These are phyloP conservation scores for Triplophysa siluroides DNA, from an alignment of 2,113 vertebrate species.

Conservation along the genomic window DNA sequence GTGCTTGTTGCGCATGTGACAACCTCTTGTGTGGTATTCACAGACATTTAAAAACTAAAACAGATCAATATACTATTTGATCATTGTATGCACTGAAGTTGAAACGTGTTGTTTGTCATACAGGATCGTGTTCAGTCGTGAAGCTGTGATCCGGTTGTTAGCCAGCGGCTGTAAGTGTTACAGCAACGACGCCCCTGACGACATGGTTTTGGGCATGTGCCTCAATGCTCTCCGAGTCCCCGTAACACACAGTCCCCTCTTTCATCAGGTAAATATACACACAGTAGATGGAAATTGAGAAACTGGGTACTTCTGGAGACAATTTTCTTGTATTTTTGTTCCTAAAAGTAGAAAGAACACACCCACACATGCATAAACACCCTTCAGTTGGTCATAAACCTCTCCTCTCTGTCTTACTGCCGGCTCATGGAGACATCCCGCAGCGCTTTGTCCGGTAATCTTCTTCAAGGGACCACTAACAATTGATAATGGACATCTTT, in stretches of 20 bases:
- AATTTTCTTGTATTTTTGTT: background rate
- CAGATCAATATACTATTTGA: background rate
- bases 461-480: too few species aligned
- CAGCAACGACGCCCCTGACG: slow-evolving; percentile 90
- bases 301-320: too few species aligned
- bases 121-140: slow-evolving; percentile 95
- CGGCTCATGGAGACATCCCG: background rate
- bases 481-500: background rate
- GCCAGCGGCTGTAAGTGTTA: slow-evolving; percentile 90
- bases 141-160: slow-evolving; percentile 81
- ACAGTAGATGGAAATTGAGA: background rate
- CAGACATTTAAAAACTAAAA: background rate
- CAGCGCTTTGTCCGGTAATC: background rate
- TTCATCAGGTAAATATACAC: slow-evolving; percentile 82
- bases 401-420: background rate
- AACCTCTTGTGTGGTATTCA: background rate
- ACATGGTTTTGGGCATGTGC: slow-evolving; percentile 99
- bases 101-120: slow-evolving; percentile 35
- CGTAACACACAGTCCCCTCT: slow-evolving; percentile 90
- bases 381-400: background rate
- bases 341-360: background rate
- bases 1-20: background rate
- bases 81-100: slow-evolving; percentile 24
- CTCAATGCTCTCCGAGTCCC: slow-evolving; percentile 88
- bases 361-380: background rate